Percentiles rank a stretch among this genome's conserved stretches.
Evolutionary conservation across 2,888 invertebrate genomes (phyloP).

Genomic region (Platynereis dumerilii): DNA sequence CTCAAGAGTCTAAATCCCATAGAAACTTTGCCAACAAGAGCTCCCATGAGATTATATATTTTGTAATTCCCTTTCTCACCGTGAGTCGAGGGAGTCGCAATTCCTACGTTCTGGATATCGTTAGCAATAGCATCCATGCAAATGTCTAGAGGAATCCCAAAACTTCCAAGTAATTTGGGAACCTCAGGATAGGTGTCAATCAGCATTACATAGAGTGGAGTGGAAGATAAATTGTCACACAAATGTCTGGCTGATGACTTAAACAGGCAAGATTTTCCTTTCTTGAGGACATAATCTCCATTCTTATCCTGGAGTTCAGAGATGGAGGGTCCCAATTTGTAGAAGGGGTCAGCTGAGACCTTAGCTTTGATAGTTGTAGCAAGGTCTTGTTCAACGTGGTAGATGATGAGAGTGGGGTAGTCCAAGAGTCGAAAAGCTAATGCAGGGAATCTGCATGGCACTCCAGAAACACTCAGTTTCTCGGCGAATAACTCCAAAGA

Average conservation of each 20-base stretch:
- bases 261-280: conserved; percentile 61
- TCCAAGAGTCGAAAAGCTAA: conserved; percentile 59
- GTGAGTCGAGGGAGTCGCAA: conserved; percentile 55
- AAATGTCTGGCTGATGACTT: conserved; percentile 50
- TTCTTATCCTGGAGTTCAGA: conserved; percentile 56
- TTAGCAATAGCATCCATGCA: conserved; percentile 48
- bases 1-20: conserved; percentile 55
- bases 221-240: conserved; percentile 50
- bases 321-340: conserved; percentile 55
- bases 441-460: conserved; percentile 58
- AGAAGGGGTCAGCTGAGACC: conserved; percentile 50
- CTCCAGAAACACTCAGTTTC: conserved; percentile 53
- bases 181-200: conserved; percentile 57
- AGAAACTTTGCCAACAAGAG: conserved; percentile 56
- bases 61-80: conserved; percentile 57
- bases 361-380: conserved; percentile 50
- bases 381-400: conserved; percentile 56
- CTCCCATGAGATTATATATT: conserved; percentile 60
- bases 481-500: conserved; percentile 60
- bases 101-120: conserved; percentile 50
- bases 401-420: conserved; percentile 58
- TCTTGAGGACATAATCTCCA: conserved; percentile 56
- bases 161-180: conserved; percentile 57
- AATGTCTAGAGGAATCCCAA: conserved; percentile 53
- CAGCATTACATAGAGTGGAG: conserved; percentile 60